These are phyloP conservation scores for Blennius ocellaris DNA, from an alignment of 2,113 vertebrate genomes.

Conservation along the genomic window DNA sequence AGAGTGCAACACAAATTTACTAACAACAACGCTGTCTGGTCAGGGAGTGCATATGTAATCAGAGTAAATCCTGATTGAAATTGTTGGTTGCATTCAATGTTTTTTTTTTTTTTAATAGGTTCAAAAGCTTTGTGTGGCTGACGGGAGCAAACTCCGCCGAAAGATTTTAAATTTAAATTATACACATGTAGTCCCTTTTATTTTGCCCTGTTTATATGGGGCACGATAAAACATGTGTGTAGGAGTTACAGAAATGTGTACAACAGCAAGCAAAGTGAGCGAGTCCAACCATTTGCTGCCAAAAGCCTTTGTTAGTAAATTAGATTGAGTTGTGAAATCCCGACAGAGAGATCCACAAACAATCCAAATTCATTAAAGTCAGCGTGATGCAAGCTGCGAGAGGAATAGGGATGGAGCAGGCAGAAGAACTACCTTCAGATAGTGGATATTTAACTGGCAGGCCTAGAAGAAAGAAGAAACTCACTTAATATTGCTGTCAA, in stretches of 20 bases:
- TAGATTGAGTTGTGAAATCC: constrained; percentile 77
- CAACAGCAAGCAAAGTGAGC: constrained; percentile 26
- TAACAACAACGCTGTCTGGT: constrained; percentile 76
- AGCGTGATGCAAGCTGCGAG: constrained; percentile 51
- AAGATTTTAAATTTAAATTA: too few relatives aligned
- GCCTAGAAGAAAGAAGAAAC: constrained; percentile 85
- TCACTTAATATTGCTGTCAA: constrained; percentile 60
- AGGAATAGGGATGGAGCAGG: constrained; percentile 48
- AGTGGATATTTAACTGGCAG: constrained; percentile 87
- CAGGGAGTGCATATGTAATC: neutral
- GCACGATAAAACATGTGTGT: constrained; percentile 17
- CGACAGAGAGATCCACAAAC: constrained; percentile 72
- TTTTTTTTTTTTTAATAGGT: neutral
- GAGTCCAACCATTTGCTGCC: constrained; percentile 35
- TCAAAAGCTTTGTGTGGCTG: too few relatives aligned
- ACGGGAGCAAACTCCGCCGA: too few relatives aligned
- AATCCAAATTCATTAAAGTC: constrained; percentile 59
- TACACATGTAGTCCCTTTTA: neutral
- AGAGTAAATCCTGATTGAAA: neutral
- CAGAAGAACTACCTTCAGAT: constrained; percentile 87
- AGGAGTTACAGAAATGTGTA: neutral
- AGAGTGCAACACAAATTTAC: constrained; percentile 69
- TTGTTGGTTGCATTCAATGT: neutral
- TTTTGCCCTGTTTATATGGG: constrained; percentile 13
- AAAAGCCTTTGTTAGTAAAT: constrained; percentile 82